Conservation (phyloP, 2,113 vertebrate species). For the Oryzias celebensis region DNA sequence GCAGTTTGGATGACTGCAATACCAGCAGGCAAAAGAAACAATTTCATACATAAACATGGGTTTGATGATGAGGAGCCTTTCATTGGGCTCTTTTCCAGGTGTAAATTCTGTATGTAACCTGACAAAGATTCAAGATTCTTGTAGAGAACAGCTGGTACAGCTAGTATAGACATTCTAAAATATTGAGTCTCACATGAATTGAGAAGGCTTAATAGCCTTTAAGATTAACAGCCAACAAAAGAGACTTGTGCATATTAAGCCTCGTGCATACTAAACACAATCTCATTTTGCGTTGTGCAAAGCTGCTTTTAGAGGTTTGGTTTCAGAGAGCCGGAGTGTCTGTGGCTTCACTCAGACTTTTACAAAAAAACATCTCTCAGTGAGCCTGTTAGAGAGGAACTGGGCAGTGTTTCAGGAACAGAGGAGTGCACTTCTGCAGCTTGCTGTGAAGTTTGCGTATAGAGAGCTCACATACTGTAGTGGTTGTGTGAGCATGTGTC, state of each 20-base stretch:
- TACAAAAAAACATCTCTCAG: neutral
- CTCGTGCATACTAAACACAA: neutral
- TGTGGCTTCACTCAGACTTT: constrained; percentile 30
- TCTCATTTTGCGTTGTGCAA: constrained; percentile 48
- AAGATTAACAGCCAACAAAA: too few relatives aligned
- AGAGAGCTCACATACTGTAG: constrained; percentile 36
- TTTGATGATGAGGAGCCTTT: too few relatives aligned
- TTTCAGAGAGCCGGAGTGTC: constrained; percentile 28
- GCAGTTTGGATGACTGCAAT: constrained; percentile 28
- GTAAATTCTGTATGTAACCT: too few relatives aligned
- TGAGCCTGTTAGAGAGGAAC: neutral
- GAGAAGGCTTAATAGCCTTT: too few relatives aligned
- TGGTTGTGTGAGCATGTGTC: constrained; percentile 17
- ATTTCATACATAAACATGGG: too few relatives aligned
- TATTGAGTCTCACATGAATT: too few relatives aligned
- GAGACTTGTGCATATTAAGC: too few relatives aligned
- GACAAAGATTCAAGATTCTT: too few relatives aligned
- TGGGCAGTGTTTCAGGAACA: neutral
- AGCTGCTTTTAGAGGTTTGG: constrained; percentile 49
- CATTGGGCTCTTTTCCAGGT: too few relatives aligned
- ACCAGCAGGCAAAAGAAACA: constrained; percentile 23
- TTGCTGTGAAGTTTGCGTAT: constrained; percentile 42
- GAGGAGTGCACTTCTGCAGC: constrained; percentile 22
- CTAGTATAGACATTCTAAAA: too few relatives aligned
- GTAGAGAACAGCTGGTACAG: too few relatives aligned